A percentile compares a stretch with the other conserved stretches of the same genome.
Evolutionary conservation across 30 jellyfish, hydroid and myxozoan genomes (phyloP).

Genomic region (Nemopilema nomurai): DNA sequence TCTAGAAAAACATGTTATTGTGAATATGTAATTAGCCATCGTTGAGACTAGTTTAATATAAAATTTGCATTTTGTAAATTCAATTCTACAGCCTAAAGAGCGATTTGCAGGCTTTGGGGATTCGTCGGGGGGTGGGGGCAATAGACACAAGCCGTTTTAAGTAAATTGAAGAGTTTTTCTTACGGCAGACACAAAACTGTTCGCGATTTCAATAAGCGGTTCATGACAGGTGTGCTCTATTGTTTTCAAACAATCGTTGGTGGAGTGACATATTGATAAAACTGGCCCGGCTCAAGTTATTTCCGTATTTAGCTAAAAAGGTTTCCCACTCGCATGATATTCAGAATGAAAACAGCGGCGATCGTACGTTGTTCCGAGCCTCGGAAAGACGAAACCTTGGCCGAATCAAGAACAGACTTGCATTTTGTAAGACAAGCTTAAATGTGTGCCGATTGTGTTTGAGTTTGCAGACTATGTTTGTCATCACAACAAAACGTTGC

Average conservation of each 20-base stretch:
- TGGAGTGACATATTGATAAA: background rate
- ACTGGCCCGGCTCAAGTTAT: background rate
- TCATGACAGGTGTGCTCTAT: background rate
- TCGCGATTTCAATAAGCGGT: background rate
- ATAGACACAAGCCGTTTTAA: background rate
- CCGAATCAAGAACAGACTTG: background rate
- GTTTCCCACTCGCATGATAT: background rate
- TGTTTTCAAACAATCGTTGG: background rate
- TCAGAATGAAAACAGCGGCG: background rate
- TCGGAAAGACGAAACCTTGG: background rate
- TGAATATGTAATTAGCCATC: background rate
- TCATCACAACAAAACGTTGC: constrained; percentile 30
- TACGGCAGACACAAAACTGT: background rate
- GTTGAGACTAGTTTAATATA: background rate
- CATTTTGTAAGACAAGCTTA: constrained; percentile 8
- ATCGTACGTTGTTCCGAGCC: background rate
- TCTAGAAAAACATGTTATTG: background rate
- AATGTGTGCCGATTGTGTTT: constrained; percentile 2
- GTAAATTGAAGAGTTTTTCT: background rate
- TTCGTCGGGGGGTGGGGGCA: background rate
- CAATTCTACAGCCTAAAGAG: background rate
- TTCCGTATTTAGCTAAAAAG: background rate
- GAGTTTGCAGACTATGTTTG: background rate
- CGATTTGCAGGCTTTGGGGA: background rate
- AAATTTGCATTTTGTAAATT: background rate